Evolutionary conservation across 1,140 invertebrate species (phyloP).

Genomic region (Coelopa frigida): DNA sequence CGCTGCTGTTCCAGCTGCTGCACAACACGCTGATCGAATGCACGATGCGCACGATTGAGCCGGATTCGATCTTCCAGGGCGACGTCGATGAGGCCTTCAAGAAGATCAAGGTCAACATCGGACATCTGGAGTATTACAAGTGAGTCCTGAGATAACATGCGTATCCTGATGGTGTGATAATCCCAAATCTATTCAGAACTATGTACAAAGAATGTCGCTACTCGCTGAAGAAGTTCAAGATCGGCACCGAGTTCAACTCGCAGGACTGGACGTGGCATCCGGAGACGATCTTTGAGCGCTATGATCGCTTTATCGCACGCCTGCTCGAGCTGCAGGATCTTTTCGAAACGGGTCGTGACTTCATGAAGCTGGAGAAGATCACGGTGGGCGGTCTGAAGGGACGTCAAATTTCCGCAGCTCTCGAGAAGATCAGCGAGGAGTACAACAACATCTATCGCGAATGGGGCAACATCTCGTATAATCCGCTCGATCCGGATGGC

Average conservation of each 20-base stretch:
- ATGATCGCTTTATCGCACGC: slow-evolving; percentile 56
- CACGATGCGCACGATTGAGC: slow-evolving; percentile 46
- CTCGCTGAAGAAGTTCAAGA: slow-evolving; percentile 46
- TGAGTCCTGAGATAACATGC: no score
- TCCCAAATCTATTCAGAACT: no score
- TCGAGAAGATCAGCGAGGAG: slow-evolving; percentile 53
- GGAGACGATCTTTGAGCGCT: slow-evolving; percentile 57
- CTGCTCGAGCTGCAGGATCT: slow-evolving; percentile 51
- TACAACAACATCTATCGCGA: slow-evolving; percentile 60
- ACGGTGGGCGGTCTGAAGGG: slow-evolving; percentile 69
- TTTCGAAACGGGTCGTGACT: slow-evolving; percentile 63
- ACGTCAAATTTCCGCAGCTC: slow-evolving; percentile 49
- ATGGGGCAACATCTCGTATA: slow-evolving; percentile 54
- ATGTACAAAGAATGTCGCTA: slow-evolving; percentile 50
- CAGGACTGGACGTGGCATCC: slow-evolving; percentile 62
- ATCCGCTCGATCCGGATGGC: slow-evolving; percentile 49
- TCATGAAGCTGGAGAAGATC: slow-evolving; percentile 72
- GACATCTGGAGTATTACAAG: slow-evolving; percentile 45
- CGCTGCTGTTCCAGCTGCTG: slow-evolving; percentile 60
- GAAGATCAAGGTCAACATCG: slow-evolving; percentile 43
- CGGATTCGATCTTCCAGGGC: slow-evolving; percentile 57
- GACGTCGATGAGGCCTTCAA: slow-evolving; percentile 54
- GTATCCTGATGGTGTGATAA: no score
- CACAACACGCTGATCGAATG: slow-evolving; percentile 63
- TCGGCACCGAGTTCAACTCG: slow-evolving; percentile 36